A percentile compares a stretch with the other conserved stretches of the same genome.
These are phyloP conservation scores for Lasioglossum morio DNA, from an alignment of 2,888 invertebrate species.

Conservation along the genomic window DNA sequence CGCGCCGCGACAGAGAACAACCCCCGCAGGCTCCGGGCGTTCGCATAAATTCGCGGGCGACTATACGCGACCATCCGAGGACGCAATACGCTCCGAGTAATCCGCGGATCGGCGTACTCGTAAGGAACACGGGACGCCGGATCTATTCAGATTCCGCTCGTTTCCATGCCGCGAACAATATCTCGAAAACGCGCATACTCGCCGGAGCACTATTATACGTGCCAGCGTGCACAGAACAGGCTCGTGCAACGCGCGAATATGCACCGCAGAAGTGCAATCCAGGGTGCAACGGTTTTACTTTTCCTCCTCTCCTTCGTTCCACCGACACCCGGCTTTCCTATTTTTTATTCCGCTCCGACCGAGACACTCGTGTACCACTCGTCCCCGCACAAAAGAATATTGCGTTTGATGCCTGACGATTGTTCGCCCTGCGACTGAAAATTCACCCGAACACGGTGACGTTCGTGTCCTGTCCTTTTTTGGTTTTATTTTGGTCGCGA, in stretches of 20 bases:
- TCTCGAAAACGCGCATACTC: background rate
- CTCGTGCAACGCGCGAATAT: background rate
- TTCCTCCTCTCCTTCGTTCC: background rate
- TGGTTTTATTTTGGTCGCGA: background rate
- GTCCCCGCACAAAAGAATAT: background rate
- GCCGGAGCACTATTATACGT: background rate
- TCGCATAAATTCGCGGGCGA: background rate
- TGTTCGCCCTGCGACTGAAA: background rate
- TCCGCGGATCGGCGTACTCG: background rate
- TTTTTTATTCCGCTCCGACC: background rate
- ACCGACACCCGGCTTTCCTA: background rate
- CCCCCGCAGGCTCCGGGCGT: background rate
- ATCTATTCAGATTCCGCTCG: constrained; percentile 29
- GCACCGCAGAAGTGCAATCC: background rate
- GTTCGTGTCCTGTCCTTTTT: background rate
- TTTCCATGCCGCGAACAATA: constrained; percentile 41
- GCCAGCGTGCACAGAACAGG: background rate
- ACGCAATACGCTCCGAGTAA: constrained; percentile 1
- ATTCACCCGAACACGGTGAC: background rate
- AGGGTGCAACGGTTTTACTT: background rate
- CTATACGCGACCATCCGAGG: background rate
- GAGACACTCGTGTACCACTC: background rate
- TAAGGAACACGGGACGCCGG: constrained; percentile 22
- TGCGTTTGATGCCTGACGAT: background rate
- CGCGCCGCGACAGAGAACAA: background rate